phyloP scores from a whole-genome alignment of 2,888 invertebrate species.

The Monopis laevigella region DNA sequence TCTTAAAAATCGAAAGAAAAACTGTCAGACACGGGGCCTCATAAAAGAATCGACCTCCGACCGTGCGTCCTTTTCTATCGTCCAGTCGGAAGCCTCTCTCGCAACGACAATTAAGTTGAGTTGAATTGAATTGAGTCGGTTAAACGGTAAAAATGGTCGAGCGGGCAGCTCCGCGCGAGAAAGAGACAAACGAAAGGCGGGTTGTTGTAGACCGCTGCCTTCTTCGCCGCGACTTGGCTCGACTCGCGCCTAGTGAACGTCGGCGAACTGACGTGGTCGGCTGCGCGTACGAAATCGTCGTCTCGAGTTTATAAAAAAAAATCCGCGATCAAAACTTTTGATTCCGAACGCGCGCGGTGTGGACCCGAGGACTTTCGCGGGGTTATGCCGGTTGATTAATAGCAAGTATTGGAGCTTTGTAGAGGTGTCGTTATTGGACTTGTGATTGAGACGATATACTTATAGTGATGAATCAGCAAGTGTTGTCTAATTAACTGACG shows the following conservation, averaged over 20 bases:
- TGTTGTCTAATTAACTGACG: constrained; percentile 45
- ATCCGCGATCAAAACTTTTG: constrained; percentile 8
- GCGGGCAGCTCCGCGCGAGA: constrained; percentile 57
- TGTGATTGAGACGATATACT: constrained; percentile 46
- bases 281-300: constrained; percentile 26
- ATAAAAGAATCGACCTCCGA: constrained; percentile 38
- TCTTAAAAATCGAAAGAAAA: neutral
- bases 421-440: constrained; percentile 38
- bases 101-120: constrained; percentile 67
- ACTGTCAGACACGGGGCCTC: neutral
- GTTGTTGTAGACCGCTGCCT: constrained; percentile 62
- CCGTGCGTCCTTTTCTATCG: constrained; percentile 60
- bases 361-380: neutral
- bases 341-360: neutral
- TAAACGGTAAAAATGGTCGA: constrained; percentile 65
- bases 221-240: constrained; percentile 63
- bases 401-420: constrained; percentile 23
- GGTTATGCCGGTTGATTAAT: neutral
- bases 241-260: constrained; percentile 63
- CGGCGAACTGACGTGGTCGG: constrained; percentile 59
- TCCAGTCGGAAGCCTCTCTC: constrained; percentile 61
- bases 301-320: constrained; percentile 1
- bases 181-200: constrained; percentile 65
- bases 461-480: constrained; percentile 65
- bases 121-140: constrained; percentile 67